These are phyloP conservation scores for Lutraria lutraria DNA, from an alignment of 2,888 invertebrate species.

Conservation along the genomic window DNA sequence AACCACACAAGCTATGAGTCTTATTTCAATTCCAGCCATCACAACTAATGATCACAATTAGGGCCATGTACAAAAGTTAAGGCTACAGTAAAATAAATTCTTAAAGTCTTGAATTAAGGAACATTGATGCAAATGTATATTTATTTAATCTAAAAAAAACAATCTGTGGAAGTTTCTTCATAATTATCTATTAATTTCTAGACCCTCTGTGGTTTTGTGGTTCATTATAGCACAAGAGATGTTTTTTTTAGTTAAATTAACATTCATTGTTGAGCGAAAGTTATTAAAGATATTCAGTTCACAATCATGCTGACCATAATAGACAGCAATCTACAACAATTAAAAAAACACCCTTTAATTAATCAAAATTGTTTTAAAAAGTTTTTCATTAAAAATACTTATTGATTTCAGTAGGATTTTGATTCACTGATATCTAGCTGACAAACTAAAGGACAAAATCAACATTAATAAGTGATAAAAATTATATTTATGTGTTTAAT, in stretches of 20 bases:
- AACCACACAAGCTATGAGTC: not conserved
- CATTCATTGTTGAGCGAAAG: too few species aligned
- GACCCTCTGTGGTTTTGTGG: too few species aligned
- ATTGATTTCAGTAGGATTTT: not conserved
- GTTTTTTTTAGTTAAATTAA: too few species aligned
- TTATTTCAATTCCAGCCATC: conserved; percentile 8
- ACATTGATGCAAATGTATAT: too few species aligned
- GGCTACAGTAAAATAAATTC: not conserved
- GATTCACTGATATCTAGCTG: not conserved
- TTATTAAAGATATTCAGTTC: too few species aligned
- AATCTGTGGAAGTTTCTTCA: too few species aligned
- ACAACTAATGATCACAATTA: not conserved
- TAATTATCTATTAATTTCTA: too few species aligned
- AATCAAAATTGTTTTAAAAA: not conserved
- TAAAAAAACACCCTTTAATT: not conserved
- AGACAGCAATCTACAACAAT: too few species aligned
- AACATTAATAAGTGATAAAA: conserved; percentile 20
- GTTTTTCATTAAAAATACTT: not conserved
- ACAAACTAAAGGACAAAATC: not conserved
- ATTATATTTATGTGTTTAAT: conserved; percentile 13
- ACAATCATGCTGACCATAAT: too few species aligned
- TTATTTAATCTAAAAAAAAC: too few species aligned
- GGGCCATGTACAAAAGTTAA: not conserved
- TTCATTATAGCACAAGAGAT: too few species aligned
- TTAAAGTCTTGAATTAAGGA: too few species aligned